Conservation (phyloP, 2,797 vertebrate species). For the Chromis chromis region DNA sequence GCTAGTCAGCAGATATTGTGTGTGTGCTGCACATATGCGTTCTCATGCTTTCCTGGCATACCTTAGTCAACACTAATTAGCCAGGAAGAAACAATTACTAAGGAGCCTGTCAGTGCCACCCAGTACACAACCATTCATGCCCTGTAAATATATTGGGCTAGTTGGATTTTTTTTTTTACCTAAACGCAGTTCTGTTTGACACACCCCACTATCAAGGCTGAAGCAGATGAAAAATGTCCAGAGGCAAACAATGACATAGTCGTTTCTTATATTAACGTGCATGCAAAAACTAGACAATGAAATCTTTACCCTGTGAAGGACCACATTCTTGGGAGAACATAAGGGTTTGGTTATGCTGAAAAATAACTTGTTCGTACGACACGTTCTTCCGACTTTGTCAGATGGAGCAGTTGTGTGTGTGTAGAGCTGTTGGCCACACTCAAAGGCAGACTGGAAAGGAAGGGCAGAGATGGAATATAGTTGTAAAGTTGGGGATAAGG, state of each 20-base stretch:
- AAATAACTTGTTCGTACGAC: too few relatives aligned
- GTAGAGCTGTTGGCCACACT: too few relatives aligned
- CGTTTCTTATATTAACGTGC: neutral
- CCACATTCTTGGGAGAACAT: too few relatives aligned
- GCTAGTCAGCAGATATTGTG: conserved; percentile 37
- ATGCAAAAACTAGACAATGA: neutral
- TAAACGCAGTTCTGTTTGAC: neutral
- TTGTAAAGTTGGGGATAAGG: neutral
- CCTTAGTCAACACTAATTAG: conserved; percentile 64
- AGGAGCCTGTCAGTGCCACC: conserved; percentile 39
- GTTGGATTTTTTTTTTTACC: neutral
- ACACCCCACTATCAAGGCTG: neutral
- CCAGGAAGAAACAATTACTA: conserved; percentile 49
- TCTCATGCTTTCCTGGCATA: conserved; percentile 35
- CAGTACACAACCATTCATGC: neutral
- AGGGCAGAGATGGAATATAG: neutral
- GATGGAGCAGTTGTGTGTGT: too few relatives aligned
- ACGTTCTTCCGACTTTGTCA: too few relatives aligned
- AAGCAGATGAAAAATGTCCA: neutral
- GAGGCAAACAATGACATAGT: neutral
- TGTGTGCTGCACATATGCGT: conserved; percentile 7
- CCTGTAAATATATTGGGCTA: too few relatives aligned
- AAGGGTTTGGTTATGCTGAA: too few relatives aligned
- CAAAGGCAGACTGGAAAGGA: too few relatives aligned
- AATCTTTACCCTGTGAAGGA: neutral